Evolutionary conservation across 2,113 vertebrate genomes (phyloP).

Genomic region (Pyrgilauda ruficollis): DNA sequence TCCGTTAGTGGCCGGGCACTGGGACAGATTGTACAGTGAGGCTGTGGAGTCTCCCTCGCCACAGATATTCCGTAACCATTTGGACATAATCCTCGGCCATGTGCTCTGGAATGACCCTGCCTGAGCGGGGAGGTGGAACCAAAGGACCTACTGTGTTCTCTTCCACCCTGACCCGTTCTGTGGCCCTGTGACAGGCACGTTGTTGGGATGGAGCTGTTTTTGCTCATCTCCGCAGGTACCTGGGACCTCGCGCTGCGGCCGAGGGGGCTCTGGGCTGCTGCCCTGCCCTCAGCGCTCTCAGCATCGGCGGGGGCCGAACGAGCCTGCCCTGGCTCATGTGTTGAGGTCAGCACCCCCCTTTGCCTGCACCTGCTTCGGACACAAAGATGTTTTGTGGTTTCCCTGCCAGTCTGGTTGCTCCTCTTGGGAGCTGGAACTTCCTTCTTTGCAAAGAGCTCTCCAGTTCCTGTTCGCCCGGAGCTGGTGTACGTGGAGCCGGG

Average conservation of each 20-base stretch:
- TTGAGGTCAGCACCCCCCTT: accelerated
- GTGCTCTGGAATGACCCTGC: not conserved
- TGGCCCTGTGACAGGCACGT: not conserved
- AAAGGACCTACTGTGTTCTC: not conserved
- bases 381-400: not conserved
- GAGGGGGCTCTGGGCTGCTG: not conserved
- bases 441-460: not conserved
- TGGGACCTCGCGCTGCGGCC: accelerated
- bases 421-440: not conserved
- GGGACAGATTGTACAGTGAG: not conserved
- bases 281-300: not conserved
- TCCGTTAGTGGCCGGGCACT: not conserved
- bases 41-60: not conserved
- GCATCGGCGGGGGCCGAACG: accelerated
- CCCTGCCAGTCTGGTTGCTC: accelerated
- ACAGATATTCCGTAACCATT: not conserved
- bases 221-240: accelerated
- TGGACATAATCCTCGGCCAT: not conserved
- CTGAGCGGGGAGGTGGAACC: not conserved
- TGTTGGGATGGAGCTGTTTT: not conserved
- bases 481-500: not conserved
- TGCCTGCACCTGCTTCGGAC: not conserved
- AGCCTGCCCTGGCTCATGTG: accelerated
- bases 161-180: not conserved
- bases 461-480: not conserved